Base-by-base conservation (phyloP, 2,113 vertebrate species). In the Furnarius figulus region DNA sequence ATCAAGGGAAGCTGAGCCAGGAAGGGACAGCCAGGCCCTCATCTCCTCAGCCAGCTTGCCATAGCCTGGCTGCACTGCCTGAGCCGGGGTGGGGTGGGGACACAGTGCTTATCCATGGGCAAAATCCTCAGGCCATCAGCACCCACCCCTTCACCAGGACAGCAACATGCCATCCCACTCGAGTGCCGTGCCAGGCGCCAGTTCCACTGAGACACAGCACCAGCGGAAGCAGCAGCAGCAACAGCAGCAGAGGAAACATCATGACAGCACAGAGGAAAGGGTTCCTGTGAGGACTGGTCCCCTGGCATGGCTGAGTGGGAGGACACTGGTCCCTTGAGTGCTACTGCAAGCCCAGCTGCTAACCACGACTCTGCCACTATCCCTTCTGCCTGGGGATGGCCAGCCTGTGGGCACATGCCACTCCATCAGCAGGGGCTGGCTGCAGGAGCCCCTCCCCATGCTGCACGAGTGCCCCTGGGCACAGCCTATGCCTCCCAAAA, bases 401-500 rank as follows among this genome's bases (percentile, higher is more conserved):
- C 77, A 84, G 89, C 63, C 40, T 62, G 39, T 4, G 7, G 67
- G 65, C 83, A 72, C 52, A 27, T 8, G 2, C 18, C 8, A 19
- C 63, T 47, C 74, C 84, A 46, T n/a, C 31, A 75, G 61, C 78
- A 28, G 39, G 65, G 70, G 62, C 47, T 12, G 27, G 93, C 79
- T 68, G 33, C 0, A 0, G 85, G 76, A 87, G 83, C 65, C 78
- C 90, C 85, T 66, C 73, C 89, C 94, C 87, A 85, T 92, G 97
- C 97, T 95, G 94, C 89, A 72, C 74, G 23, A 75, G 42, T 81
- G 92, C 87, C 90, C 95, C 68, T 66, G 63, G 53, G 73, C 58
- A 47, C 93, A 94, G 92, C 93, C 94, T 27, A 31, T 18, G 8
- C n/a, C 87, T 94, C 76, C 86, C 70, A 28, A 92, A 98, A 98